Conservation (phyloP, 2,888 invertebrate genomes). For the Calliscelio sp. region DNA sequence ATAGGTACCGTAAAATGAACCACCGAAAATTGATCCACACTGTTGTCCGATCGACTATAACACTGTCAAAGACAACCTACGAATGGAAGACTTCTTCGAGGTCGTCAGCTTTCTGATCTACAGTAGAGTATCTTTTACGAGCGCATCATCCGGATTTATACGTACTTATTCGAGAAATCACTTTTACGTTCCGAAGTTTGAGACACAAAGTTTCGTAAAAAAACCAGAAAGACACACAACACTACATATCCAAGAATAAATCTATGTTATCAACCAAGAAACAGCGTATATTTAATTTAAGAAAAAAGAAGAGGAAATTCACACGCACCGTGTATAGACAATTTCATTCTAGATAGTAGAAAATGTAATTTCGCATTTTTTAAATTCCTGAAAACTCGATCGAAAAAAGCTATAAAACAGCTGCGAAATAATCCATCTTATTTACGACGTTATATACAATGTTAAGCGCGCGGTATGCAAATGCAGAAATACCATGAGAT, state of each 20-base stretch:
- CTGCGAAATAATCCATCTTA: conserved; percentile 53
- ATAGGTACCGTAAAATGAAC: conserved; percentile 32
- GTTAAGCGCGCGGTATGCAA: conserved; percentile 44
- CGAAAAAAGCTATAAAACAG: neutral
- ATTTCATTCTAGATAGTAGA: too few relatives aligned
- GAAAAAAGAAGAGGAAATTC: too few relatives aligned
- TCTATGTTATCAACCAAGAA: neutral
- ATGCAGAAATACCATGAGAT: conserved; percentile 52
- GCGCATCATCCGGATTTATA: conserved; percentile 85
- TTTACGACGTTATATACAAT: conserved; percentile 54
- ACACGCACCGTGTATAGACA: too few relatives aligned
- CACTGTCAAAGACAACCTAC: conserved; percentile 55
- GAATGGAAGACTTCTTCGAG: conserved; percentile 56
- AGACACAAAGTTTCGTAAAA: conserved; percentile 54
- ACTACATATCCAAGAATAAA: neutral
- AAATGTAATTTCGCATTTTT: too few relatives aligned
- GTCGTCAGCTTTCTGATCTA: conserved; percentile 64
- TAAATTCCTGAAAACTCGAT: too few relatives aligned
- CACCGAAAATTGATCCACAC: conserved; percentile 53
- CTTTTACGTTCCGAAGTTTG: conserved; percentile 74
- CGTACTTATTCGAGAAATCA: conserved; percentile 82
- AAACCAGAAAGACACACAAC: conserved; percentile 49
- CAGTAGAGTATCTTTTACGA: conserved; percentile 81
- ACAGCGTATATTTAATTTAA: too few relatives aligned
- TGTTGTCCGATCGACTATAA: conserved; percentile 60